Conservation (phyloP, 2,113 vertebrate genomes). For the Uria lomvia region DNA sequence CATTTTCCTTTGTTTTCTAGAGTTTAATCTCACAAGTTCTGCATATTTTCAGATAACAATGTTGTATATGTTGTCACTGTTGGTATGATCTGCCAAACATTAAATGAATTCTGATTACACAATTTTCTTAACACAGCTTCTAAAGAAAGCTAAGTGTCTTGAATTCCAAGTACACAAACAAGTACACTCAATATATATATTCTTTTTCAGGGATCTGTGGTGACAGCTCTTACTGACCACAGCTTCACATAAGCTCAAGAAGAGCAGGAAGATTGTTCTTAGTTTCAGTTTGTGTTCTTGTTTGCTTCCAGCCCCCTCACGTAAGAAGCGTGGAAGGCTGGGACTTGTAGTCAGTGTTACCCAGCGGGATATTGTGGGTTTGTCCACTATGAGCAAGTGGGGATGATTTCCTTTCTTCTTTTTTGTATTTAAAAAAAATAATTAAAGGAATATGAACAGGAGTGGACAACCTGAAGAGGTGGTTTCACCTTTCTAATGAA, state of each 20-base stretch:
- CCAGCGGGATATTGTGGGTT: not conserved
- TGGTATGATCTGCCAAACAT: not conserved
- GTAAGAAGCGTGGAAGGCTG: not conserved
- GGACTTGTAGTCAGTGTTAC: not conserved
- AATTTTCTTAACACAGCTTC: not conserved
- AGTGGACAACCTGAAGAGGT: not conserved
- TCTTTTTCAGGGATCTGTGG: not conserved
- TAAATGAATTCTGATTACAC: not conserved
- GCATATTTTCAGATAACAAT: not conserved
- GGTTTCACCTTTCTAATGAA: not conserved
- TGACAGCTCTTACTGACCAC: not conserved
- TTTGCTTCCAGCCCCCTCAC: not conserved
- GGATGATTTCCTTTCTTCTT: not conserved
- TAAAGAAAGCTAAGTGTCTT: not conserved
- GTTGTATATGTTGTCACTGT: not conserved
- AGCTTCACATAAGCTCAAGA: not conserved
- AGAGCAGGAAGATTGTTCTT: not conserved
- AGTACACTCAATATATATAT: not conserved
- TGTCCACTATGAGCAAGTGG: not conserved
- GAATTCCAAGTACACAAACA: not conserved
- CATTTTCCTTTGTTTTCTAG: not conserved
- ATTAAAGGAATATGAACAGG: fast-evolving
- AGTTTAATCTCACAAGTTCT: not conserved
- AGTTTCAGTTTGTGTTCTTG: not conserved
- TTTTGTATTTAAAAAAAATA: not conserved